These are phyloP conservation scores for Lacerta viridis DNA, from an alignment of 2,797 vertebrate species.

Conservation along the genomic window DNA sequence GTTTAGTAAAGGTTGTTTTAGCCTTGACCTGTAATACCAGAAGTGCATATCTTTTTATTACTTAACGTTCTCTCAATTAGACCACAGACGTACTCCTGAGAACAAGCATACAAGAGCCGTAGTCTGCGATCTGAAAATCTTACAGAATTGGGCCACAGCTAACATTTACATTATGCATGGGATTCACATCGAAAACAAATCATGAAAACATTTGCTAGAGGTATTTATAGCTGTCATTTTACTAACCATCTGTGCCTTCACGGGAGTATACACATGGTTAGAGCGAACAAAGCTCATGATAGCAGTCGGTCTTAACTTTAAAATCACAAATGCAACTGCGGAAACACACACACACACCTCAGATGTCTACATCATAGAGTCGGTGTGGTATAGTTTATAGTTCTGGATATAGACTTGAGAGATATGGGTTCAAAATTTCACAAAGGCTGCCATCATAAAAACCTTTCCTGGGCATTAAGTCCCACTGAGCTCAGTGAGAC, in stretches of 20 bases:
- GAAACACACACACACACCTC: background rate
- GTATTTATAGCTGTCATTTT: conserved; percentile 75
- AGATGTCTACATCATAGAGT: background rate
- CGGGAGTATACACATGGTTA: conserved; percentile 59
- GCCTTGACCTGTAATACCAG: conserved; percentile 23
- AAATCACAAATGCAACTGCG: conserved; percentile 48
- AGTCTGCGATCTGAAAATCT: conserved; percentile 37
- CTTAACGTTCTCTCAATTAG: background rate
- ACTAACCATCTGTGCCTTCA: conserved; percentile 74
- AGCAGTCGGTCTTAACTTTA: conserved; percentile 12
- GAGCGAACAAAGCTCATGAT: conserved; percentile 55
- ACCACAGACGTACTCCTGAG: background rate
- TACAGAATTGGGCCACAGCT: conserved; percentile 42
- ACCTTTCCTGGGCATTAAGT: background rate
- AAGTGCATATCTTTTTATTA: background rate
- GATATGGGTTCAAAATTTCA: background rate
- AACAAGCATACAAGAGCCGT: background rate
- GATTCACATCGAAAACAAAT: conserved; percentile 63
- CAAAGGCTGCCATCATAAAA: background rate
- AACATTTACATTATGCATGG: conserved; percentile 55
- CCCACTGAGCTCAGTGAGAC: background rate
- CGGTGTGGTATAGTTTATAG: background rate
- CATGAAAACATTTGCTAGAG: conserved; percentile 72
- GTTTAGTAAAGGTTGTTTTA: conserved; percentile 41
- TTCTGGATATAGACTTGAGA: background rate